Percentiles rank a stretch among this genome's conserved stretches.
Evolutionary conservation across 2,888 invertebrate genomes (phyloP).

Genomic region (Stenichneumon culpator): DNA sequence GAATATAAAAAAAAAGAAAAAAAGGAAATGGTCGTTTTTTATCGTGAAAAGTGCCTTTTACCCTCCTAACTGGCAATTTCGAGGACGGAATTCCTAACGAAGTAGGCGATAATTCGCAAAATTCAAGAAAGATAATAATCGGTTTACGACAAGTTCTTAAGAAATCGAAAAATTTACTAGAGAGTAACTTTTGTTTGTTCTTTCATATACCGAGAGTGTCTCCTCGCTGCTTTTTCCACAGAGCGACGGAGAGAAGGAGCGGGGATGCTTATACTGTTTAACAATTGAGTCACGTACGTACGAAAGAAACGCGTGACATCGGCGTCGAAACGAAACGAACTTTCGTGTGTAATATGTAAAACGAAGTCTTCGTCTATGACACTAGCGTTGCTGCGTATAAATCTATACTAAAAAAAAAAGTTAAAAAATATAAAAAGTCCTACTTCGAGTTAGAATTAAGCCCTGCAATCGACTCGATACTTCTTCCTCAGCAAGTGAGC

Average conservation of each 20-base stretch:
- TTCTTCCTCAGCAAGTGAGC: background rate
- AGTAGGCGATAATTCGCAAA: background rate
- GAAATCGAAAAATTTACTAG: background rate
- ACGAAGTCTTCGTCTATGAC: constrained; percentile 32
- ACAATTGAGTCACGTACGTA: constrained; percentile 25
- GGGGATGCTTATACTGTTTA: background rate
- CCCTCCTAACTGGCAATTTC: background rate
- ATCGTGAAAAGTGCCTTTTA: constrained; percentile 8
- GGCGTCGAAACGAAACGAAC: constrained; percentile 16
- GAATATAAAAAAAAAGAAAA: background rate
- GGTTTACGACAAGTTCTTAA: background rate
- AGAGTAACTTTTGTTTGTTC: background rate
- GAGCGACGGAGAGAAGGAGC: background rate
- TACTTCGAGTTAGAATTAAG: constrained; percentile 12
- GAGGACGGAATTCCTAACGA: background rate
- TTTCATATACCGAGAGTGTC: background rate
- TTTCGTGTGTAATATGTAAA: constrained; percentile 31
- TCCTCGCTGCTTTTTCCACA: constrained; percentile 19
- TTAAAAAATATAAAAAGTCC: background rate
- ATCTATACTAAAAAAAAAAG: background rate
- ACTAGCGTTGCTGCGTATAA: background rate
- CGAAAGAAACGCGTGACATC: constrained; percentile 19
- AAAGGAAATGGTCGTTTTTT: background rate
- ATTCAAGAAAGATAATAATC: background rate
- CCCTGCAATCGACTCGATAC: background rate